A percentile compares a stretch with the other conserved stretches of the same genome.
These are phyloP conservation scores for Machaerirhynchus nigripectus DNA, from an alignment of 2,113 vertebrate species.

Conservation along the genomic window DNA sequence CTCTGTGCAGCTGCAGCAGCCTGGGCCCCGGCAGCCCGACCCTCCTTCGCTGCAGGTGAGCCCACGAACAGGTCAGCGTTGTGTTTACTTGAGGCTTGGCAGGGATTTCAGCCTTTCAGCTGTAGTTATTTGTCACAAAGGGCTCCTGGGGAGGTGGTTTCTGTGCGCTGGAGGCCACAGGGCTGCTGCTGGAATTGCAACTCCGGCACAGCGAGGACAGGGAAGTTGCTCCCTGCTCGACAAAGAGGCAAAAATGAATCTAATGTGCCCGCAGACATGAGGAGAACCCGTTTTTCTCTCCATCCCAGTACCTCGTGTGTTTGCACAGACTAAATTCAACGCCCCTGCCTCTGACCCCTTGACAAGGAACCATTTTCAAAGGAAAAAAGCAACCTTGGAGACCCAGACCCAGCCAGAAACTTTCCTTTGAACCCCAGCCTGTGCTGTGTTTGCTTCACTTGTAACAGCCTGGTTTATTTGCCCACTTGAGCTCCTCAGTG, in stretches of 20 bases:
- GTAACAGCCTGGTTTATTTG: constrained; percentile 34
- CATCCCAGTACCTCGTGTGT: not conserved
- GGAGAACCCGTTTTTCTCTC: not conserved
- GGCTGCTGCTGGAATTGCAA: not conserved
- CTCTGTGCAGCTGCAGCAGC: not conserved
- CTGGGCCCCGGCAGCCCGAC: rapidly evolving
- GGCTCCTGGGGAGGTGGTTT: not conserved
- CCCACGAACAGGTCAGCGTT: not conserved
- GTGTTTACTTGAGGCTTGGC: not conserved
- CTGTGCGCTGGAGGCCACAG: not conserved
- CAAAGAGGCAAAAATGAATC: constrained; percentile 3
- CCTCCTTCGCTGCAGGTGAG: not conserved
- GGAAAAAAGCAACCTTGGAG: not conserved
- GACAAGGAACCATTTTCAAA: not conserved
- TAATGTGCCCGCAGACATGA: not conserved
- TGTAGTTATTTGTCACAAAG: not conserved
- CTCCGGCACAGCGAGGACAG: not conserved
- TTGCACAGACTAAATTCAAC: not conserved
- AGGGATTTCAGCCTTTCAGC: not conserved
- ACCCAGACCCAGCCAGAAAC: not conserved
- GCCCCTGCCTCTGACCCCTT: not conserved
- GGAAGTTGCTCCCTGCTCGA: not conserved
- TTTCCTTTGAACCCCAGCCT: not conserved
- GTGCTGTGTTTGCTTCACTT: not conserved
- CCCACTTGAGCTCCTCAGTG: constrained; percentile 19